Base-by-base conservation (phyloP, 2,888 invertebrate species). In the Pandemis corylana region DNA sequence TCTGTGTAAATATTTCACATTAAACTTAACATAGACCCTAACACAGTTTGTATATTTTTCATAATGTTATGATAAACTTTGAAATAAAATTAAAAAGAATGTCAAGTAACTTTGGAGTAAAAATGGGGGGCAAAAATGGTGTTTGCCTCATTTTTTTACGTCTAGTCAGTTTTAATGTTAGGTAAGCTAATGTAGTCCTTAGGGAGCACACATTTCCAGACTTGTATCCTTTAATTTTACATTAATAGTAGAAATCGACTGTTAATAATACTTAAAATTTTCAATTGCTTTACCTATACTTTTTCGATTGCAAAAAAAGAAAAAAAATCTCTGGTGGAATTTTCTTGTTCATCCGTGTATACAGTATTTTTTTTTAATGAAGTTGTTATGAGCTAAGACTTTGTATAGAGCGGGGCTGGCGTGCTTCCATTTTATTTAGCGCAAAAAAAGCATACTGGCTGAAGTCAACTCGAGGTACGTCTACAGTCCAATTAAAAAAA, bases 11-110 rank as follows among this genome's bases (percentile, higher is more conserved):
- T 93, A 92, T 80, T 80, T 83, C 83, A 84, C 82, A 84, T 82
- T 80, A 83, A 80, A 77, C 66, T 69, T 90, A 90, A 89, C 88
- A 84, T 89, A 87, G 89, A 15, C 84, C 85, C 83, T 88, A 86
- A 88, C 79, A 82, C 88, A 84, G 87, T 90, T 91, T 93, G 93
- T 93, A 93, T 90, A 93, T 92, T 93, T 89, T 91, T 90, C 91
- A 91, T 90, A 87, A 80, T 78, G 78, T 78, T 78, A 79, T 80
- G 83, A 81, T 82, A 77, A 36, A 81, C 7, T 56, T 67, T 62
- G 42, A 71, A 75, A 70, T 70, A 70, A 76, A 80, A 78, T 78
- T 85, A 81, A 82, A 79, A 81, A 80, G 20, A 85, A 82, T 76
- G 78, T 85, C 85, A 84, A 81, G 81, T 87, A 81, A 87, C 87